A percentile compares a stretch with the other conserved stretches of the same genome.
phyloP scores from a whole-genome alignment of 23 tunicate genomes.

The Oikopleura vanhoeffeni region DNA sequence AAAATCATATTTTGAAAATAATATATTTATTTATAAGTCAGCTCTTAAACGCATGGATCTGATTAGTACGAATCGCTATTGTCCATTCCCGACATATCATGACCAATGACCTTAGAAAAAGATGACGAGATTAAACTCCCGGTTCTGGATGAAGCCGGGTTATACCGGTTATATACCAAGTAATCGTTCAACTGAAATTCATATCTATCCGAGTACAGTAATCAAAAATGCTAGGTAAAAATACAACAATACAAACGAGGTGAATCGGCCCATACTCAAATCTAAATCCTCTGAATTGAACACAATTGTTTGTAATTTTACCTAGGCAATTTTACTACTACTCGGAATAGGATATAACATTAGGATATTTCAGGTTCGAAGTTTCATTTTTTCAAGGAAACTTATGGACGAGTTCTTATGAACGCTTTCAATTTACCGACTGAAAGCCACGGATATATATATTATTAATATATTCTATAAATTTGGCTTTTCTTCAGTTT shows the following conservation, averaged over 20 bases:
- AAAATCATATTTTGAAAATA: too few relatives aligned
- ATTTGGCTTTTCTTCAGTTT: too few relatives aligned
- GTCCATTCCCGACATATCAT: not conserved
- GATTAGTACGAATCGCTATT: not conserved
- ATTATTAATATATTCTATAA: too few relatives aligned
- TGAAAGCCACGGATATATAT: not conserved
- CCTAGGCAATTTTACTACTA: too few relatives aligned
- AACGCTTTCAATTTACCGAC: not conserved
- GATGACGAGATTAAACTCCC: not conserved
- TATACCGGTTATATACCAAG: constrained; percentile 16
- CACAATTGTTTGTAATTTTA: too few relatives aligned
- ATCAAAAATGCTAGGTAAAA: too few relatives aligned
- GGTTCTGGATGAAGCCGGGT: not conserved
- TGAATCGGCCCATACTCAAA: too few relatives aligned
- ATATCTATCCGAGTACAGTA: too few relatives aligned
- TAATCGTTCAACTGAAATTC: not conserved
- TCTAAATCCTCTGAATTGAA: too few relatives aligned
- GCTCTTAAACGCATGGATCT: not conserved
- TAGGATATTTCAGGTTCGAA: not conserved
- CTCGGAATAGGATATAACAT: too few relatives aligned
- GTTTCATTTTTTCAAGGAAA: not conserved
- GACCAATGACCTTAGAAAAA: not conserved
- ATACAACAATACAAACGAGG: too few relatives aligned
- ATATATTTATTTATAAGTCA: not conserved
- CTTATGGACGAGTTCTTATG: not conserved